Evolutionary conservation across 2,888 invertebrate species (phyloP).

Genomic region (Xiphydria camelus): DNA sequence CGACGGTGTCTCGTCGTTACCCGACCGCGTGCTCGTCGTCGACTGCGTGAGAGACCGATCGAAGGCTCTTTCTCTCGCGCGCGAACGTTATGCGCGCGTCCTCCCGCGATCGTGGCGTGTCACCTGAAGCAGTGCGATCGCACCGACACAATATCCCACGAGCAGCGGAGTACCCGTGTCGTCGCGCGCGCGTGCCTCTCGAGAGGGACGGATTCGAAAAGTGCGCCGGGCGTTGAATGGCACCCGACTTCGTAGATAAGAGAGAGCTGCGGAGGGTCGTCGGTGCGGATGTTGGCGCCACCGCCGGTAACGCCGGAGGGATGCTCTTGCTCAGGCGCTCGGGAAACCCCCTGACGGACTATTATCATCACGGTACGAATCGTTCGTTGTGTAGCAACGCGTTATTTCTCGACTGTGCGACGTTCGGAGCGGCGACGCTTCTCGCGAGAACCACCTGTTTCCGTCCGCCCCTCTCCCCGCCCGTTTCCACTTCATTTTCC

Average conservation of each 20-base stretch:
- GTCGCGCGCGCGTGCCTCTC: slow-evolving; percentile 5
- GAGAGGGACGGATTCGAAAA: neutral
- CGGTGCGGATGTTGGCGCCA: slow-evolving; percentile 18
- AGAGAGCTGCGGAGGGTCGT: slow-evolving; percentile 41
- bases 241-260: slow-evolving; percentile 50
- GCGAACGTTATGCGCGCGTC: too few species aligned
- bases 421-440: too few species aligned
- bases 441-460: neutral
- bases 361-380: slow-evolving; percentile 48
- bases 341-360: slow-evolving; percentile 36
- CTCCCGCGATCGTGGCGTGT: too few species aligned
- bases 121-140: too few species aligned
- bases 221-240: slow-evolving; percentile 39
- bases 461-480: slow-evolving; percentile 1
- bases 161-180: too few species aligned
- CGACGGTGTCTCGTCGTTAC: too few species aligned
- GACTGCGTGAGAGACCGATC: too few species aligned
- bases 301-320: slow-evolving; percentile 20
- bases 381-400: too few species aligned
- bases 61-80: too few species aligned
- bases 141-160: too few species aligned
- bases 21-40: too few species aligned
- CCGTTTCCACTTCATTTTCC: neutral
- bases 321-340: slow-evolving; percentile 45
- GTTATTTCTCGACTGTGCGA: too few species aligned